Base-by-base conservation (phyloP, 1,140 invertebrate species). In the Papilio xuthus region DNA sequence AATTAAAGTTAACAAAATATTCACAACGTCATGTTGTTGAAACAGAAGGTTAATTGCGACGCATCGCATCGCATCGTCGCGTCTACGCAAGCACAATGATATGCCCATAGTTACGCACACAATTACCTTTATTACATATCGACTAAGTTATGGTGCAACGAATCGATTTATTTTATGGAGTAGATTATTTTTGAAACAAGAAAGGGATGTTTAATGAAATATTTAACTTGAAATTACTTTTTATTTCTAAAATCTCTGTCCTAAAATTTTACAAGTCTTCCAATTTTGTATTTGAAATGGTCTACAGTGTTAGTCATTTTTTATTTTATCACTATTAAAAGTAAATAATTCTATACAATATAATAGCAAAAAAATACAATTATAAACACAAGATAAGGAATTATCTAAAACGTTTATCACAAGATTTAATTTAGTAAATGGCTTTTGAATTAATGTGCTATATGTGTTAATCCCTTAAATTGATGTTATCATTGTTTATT, bases 51-150 rank as follows among this genome's bases (percentile, higher is more conserved):
- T 56, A 75, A 53, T 56, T 75, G 47, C 23, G 44, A 15, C 47
- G 72, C 72, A 13, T 23, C 9, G 41, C 42, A 18, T 18, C 41
- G 44, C 47, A 37, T 37, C 32, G 26, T 8, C 26, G 47, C 10
- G 1, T 53, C 10, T 28, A 32, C 18, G 86, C 86, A 88, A 88
- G 89, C 86, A 86, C 84, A 87, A 85, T 83, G 89, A 92, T 87
- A 85, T 87, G 84, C 86, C 88, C 84, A 88, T 87, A 80, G 84
- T 83, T 80, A 87, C 85, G 85, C 86, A 89, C 88, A 90, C 90
- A 89, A 90, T 89, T 88, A 88, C 82, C 74, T 42, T 63, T 44
- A 80, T 47, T 72, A 8, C 3, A 0, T 53, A 73, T 78, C 70
- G 87, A 81, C 73, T 74, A 0, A 18, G 79, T 69, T 47, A 63